Base-by-base conservation (phyloP, 2,888 invertebrate species). In the Heterodera filipjevi region DNA sequence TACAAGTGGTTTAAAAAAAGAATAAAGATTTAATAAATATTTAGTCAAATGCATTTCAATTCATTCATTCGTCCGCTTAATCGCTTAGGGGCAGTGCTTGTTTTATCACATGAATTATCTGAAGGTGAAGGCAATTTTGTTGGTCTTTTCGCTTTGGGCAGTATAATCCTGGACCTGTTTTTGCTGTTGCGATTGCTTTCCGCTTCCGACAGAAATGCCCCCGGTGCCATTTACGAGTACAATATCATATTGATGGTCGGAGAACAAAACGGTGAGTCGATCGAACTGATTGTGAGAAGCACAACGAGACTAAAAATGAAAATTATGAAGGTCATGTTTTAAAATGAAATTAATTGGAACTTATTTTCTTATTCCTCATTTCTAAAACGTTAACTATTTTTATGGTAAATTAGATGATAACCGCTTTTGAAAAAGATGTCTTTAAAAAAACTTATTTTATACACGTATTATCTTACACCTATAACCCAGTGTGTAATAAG, bases 51-150 rank as follows among this genome's bases (percentile, higher is more conserved):
- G 6, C 39, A 6, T 10, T 49, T 14, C 16, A 3, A 14, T 19
- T 49, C 3, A 49, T 49, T 49, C 19, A 49, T 19, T 49, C 0
- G 16, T 49, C 49, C 16, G 39, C 12, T 12, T 39, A 39, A 10
- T 49, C 49, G 49, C 49, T 1, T 59, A 59, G 10, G n/a, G n/a
- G 59, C 59, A 68, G 33, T 14, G 68, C 33, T 32, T 35, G 68
- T 68, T 68, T 68, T 5, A 68, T 35, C 68, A 68, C 68, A 27
- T 68, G 35, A 35, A 68, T 68, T 14, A 33, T 14, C 68, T 68
- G 66, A 53, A 53, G 22, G 2, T 10, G 39, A 2, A 39, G 12
- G 44, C 44, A 66, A 30, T 3, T 33, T 53, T 53, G 53, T 53
- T 10, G 44, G 44, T 44, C 12, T 44, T 53, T 14, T 22, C 5